These are phyloP conservation scores for Ochropleura leucogaster DNA, from an alignment of 2,888 invertebrate genomes.

Conservation along the genomic window DNA sequence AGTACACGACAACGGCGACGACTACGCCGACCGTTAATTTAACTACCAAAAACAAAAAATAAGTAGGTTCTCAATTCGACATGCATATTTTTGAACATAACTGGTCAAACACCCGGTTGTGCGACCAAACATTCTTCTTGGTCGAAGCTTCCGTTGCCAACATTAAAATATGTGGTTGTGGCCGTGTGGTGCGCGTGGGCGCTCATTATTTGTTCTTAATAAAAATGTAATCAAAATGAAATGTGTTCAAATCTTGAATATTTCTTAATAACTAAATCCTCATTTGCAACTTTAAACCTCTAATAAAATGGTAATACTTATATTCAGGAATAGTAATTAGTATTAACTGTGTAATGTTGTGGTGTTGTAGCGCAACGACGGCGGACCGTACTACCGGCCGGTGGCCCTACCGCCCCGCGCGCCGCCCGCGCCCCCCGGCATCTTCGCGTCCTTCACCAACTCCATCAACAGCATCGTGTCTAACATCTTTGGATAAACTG, in stretches of 20 bases:
- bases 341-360: neutral
- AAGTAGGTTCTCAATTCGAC: too few relatives aligned
- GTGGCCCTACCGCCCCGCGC: conserved; percentile 84
- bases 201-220: neutral
- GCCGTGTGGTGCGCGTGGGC: neutral
- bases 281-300: neutral
- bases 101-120: neutral
- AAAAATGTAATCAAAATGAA: neutral
- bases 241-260: neutral
- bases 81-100: neutral
- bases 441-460: conserved; percentile 94
- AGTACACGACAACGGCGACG: neutral
- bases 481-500: conserved; percentile 93
- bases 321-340: neutral
- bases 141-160: neutral
- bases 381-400: conserved; percentile 92
- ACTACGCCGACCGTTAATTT: neutral
- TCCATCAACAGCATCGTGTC: conserved; percentile 95
- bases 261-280: neutral
- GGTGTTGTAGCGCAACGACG: conserved; percentile 92
- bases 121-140: neutral
- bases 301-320: neutral
- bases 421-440: conserved; percentile 90
- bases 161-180: neutral
- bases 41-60: too few relatives aligned